Evolutionary conservation across 2,888 invertebrate species (phyloP).

Genomic region (Troilus luridus): DNA sequence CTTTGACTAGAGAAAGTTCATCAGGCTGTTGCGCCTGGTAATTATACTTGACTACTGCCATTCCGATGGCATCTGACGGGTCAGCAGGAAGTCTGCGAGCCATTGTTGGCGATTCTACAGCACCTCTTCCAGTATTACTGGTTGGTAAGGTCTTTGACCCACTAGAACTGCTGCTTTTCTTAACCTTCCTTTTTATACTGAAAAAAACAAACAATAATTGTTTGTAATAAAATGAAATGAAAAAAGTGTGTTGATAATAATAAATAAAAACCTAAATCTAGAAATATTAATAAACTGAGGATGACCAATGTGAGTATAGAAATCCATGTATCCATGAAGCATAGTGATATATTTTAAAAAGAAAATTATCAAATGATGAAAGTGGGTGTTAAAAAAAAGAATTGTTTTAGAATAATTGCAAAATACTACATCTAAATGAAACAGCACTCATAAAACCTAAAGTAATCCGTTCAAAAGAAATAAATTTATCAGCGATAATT

Average conservation of each 20-base stretch:
- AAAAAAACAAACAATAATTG: constrained; percentile 8
- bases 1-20: constrained; percentile 94
- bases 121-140: constrained; percentile 83
- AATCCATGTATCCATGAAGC: too few species aligned
- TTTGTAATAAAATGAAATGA: not conserved
- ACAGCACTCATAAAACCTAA: too few species aligned
- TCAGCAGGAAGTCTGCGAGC: constrained; percentile 82
- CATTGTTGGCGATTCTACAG: constrained; percentile 83
- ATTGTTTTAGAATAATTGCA: too few species aligned
- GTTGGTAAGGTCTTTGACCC: constrained; percentile 90
- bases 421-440: too few species aligned
- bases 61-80: constrained; percentile 87
- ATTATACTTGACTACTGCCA: constrained; percentile 95
- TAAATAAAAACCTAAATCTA: too few species aligned
- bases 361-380: too few species aligned
- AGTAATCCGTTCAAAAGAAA: too few species aligned
- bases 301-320: too few species aligned
- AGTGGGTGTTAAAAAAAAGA: too few species aligned
- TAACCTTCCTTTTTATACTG: constrained; percentile 90
- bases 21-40: constrained; percentile 96
- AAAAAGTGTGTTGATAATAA: not conserved
- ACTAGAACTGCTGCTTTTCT: constrained; percentile 79
- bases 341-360: too few species aligned
- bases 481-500: too few species aligned
- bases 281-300: too few species aligned